Base-by-base conservation (phyloP, 2,888 invertebrate genomes). In the Anoplius nigerrimus region DNA sequence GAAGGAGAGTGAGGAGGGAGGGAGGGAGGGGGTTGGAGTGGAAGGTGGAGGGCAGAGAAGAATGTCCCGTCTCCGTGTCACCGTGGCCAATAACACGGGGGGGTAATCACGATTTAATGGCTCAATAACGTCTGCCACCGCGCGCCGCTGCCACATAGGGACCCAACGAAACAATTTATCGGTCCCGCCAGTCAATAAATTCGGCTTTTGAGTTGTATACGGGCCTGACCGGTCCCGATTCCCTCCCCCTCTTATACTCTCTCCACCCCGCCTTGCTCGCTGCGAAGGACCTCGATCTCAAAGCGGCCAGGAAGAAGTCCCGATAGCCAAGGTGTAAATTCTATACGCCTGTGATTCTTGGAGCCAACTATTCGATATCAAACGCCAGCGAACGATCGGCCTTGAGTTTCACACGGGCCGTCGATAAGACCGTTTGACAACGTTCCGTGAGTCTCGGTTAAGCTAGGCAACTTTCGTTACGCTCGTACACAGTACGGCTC, bases 41-140 rank as follows among this genome's bases (percentile, higher is more conserved):
- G 16, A 55, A 13, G 34, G 55, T 20, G 13, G 3, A 20, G 5
- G 43, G 43, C 18, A 42, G 60, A 66, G 76, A 80, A 79, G 75
- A 79, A 76, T 68, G 81, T 72, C 69, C 68, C 60, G 72, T 80
- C 76, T 76, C 62, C 72, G 78, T 84, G 84, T 83, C 84, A 82
- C 81, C 81, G 79, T 75, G 72, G 63, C 82, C 86, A 84, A 86
- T 86, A 86, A 83, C 83, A 81, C 76, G 76, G 76, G 76, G 76
- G 75, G 79, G 82, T 86, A 86, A 86, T 86, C 84, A 85, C 82
- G 77, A 86, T 86, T 86, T 86, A 86, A 86, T 86, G 83, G 85
- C 84, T 84, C 86, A 86, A 86, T 86, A 86, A 86, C 85, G 82
- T 84, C 79, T 74, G 70, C 78, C 79, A 70, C 73, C 63, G 73